Evolutionary conservation across 1,140 invertebrate species (phyloP).

Genomic region (Cardiocondyla obscurior): DNA sequence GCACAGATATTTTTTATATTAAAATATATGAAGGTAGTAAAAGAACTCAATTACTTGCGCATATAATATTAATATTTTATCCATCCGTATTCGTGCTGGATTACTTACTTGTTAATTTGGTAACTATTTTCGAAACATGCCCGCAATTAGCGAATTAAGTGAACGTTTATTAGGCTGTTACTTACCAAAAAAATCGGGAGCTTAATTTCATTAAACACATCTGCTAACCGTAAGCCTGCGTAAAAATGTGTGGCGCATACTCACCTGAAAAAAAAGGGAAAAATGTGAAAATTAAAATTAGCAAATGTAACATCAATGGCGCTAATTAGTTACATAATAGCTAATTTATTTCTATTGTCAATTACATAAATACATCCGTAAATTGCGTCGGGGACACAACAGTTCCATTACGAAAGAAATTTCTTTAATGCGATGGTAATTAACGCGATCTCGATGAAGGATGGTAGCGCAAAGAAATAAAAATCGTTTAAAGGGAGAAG

Average conservation of each 20-base stretch:
- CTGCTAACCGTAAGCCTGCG: neutral
- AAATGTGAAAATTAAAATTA: conserved; percentile 44
- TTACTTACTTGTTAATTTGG: conserved; percentile 1
- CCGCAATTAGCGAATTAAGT: neutral
- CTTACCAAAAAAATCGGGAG: conserved; percentile 4
- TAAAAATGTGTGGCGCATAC: conserved; percentile 39
- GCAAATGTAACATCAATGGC: neutral
- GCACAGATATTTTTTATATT: neutral
- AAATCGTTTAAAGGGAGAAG: conserved; percentile 16
- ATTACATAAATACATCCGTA: neutral
- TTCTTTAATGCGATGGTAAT: conserved; percentile 21
- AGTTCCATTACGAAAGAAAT: neutral
- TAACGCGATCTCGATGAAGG: conserved; percentile 21
- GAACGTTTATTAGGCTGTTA: neutral
- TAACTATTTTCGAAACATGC: neutral
- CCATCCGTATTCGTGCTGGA: neutral
- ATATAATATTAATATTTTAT: conserved; percentile 3
- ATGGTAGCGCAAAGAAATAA: conserved; percentile 37
- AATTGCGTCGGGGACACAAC: neutral
- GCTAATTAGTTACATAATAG: neutral
- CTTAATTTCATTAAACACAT: neutral
- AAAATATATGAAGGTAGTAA: conserved; percentile 24
- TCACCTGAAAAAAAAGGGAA: conserved; percentile 70
- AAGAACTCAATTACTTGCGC: neutral
- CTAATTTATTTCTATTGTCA: neutral